Evolutionary conservation across 2,888 invertebrate genomes (phyloP).

Genomic region (Sesia bembeciformis): DNA sequence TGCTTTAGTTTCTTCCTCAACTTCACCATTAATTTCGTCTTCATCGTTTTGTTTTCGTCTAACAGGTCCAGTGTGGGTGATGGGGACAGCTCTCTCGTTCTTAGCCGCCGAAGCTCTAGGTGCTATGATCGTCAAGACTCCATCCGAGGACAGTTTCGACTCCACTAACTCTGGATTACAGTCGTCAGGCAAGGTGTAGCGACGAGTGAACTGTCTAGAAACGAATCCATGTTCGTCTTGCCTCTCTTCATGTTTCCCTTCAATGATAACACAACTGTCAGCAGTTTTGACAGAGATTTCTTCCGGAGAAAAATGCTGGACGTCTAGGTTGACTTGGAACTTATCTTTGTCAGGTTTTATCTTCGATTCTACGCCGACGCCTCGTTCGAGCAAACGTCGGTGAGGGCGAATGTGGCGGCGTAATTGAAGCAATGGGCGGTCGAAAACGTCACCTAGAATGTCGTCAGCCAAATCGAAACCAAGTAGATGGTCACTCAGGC

Average conservation of each 20-base stretch:
- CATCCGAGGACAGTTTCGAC: constrained; percentile 84
- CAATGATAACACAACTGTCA: constrained; percentile 80
- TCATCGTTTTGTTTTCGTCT: constrained; percentile 54
- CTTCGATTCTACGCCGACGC: constrained; percentile 67
- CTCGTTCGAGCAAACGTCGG: constrained; percentile 49
- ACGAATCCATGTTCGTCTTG: constrained; percentile 83
- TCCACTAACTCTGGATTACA: constrained; percentile 81
- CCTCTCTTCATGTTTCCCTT: constrained; percentile 87
- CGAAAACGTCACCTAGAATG: constrained; percentile 42
- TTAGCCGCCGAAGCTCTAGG: constrained; percentile 43
- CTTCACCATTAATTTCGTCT: constrained; percentile 20
- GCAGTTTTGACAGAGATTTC: constrained; percentile 85
- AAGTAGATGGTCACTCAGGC: constrained; percentile 49
- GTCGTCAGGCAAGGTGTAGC: constrained; percentile 82
- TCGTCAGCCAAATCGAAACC: constrained; percentile 54
- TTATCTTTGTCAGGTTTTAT: constrained; percentile 71
- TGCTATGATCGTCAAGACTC: constrained; percentile 80
- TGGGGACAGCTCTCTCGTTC: constrained; percentile 70
- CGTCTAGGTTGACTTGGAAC: constrained; percentile 82
- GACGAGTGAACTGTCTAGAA: constrained; percentile 82
- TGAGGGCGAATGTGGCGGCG: constrained; percentile 51
- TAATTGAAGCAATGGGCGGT: constrained; percentile 32
- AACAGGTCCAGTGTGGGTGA: constrained; percentile 77
- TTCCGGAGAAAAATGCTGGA: constrained; percentile 84
- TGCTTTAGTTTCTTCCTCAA: constrained; percentile 22